phyloP scores from a whole-genome alignment of 2,113 vertebrate genomes.

The Loxodonta africana region DNA sequence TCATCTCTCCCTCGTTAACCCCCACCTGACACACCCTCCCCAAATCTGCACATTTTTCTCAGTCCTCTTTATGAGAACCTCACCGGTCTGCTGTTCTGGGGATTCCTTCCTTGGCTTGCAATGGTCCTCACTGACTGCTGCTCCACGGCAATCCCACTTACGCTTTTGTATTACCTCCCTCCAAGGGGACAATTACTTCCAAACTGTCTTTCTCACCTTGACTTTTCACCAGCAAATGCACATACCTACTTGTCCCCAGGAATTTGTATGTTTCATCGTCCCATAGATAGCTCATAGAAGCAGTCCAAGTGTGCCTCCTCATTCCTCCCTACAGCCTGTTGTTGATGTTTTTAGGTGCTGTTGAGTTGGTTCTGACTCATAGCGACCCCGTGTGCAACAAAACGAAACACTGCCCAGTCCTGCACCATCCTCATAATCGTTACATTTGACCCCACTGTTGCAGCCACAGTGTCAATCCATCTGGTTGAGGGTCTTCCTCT shows the following conservation, averaged over 20 bases:
- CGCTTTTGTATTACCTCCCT: not conserved
- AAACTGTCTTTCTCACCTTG: not conserved
- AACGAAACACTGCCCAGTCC: no score
- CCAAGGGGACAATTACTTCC: not conserved
- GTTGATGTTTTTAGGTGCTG: no score
- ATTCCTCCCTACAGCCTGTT: not conserved
- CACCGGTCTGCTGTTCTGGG: not conserved
- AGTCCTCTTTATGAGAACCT: not conserved
- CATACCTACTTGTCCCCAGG: not conserved
- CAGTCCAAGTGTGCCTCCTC: not conserved
- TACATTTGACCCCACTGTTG: no score
- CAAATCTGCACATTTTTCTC: not conserved
- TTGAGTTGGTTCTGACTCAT: no score
- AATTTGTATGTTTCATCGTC: not conserved
- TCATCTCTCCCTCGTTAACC: not conserved
- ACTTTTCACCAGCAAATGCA: not conserved
- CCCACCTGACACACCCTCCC: not conserved
- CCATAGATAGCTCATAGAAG: not conserved
- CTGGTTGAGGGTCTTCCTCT: no score
- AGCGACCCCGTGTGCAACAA: no score
- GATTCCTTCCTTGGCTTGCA: not conserved
- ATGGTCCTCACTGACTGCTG: not conserved
- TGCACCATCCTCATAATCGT: no score
- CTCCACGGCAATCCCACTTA: not conserved
- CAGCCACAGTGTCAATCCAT: no score